Evolutionary conservation across 2,888 invertebrate species (phyloP), one percentile per base, ranked within the genome.

Genomic region (Phasia obesa): DNA sequence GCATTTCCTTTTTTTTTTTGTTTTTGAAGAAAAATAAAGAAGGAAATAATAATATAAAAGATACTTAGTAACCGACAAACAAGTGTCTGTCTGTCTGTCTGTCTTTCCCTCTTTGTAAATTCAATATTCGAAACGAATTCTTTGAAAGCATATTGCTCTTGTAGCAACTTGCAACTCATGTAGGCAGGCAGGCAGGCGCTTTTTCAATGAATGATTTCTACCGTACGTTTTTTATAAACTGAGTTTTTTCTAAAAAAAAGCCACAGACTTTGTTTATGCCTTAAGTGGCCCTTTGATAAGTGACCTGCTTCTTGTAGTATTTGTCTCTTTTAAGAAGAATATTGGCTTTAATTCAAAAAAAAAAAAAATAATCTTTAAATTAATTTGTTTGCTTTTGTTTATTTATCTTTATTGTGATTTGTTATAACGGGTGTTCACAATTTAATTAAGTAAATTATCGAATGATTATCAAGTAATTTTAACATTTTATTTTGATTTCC

Each of bases 151-250:
- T 53, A 15, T 65, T 62, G 11, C 27, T 60, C 21, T 62, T 59
- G 25, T 23, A 62, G 47, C 38, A 51, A 49, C 21, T 53, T 69
- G 59, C 51, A 23, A 64, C n/a, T 69, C 49, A 57, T 44, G 81
- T 59, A 53, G 65, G 64, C n/a, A 64, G 13, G 62, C 49, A 57
- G 35, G 81, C 53, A 53, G 65, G 64, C n/a, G 35, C 25, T 53
- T 47, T 21, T 11, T 44, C n/a, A 65, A 35, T 65, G 21, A 65
- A 51, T n/a, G 2, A 53, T 51, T 51, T 62, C 11, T 53, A 25
- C 17, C 11, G 7, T 60, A 35, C 35, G 17, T 6, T 31, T 31
- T 74, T 53, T 23, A 42, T 19, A 23, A 59, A 49, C 35, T 70
- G 13, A n/a, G 7, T 7, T 9, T 55, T 64, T 25, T 21, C 11